These are phyloP conservation scores for Pachyrhynchus sulphureomaculatus DNA, from an alignment of 1,140 invertebrate genomes.

Conservation along the genomic window DNA sequence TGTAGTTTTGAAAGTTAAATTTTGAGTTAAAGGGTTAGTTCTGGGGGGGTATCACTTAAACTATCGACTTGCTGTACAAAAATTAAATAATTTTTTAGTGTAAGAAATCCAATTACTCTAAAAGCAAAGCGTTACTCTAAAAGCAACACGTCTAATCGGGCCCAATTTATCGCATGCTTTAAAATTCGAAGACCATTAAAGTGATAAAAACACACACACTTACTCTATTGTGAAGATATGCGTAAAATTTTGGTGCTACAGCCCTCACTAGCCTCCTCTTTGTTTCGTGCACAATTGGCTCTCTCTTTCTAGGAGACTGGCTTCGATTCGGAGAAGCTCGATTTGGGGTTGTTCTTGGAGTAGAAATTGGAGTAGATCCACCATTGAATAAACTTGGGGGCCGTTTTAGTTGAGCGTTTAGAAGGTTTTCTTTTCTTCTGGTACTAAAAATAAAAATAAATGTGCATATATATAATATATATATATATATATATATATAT, in stretches of 20 bases:
- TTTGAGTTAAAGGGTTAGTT: too few relatives aligned
- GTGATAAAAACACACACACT: too few relatives aligned
- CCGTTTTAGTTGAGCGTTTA: constrained; percentile 66
- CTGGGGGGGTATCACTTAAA: too few relatives aligned
- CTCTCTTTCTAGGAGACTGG: constrained; percentile 57
- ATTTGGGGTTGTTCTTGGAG: constrained; percentile 60
- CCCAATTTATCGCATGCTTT: too few relatives aligned
- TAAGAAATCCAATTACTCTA: too few relatives aligned
- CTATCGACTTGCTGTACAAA: too few relatives aligned
- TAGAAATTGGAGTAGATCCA: constrained; percentile 71
- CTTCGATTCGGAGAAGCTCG: constrained; percentile 59
- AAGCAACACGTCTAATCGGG: too few relatives aligned
- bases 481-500: background rate
- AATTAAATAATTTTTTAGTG: too few relatives aligned
- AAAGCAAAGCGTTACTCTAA: too few relatives aligned
- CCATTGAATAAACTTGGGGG: constrained; percentile 66
- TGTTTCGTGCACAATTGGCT: background rate
- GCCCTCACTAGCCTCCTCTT: constrained; percentile 31
- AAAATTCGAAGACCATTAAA: too few relatives aligned
- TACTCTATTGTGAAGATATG: constrained; percentile 81
- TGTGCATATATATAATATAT: background rate
- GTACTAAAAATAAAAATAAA: constrained; percentile 57
- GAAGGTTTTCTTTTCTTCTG: constrained; percentile 74
- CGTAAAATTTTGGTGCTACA: constrained; percentile 79
- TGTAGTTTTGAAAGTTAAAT: too few relatives aligned